Evolutionary conservation across 1,140 invertebrate species (phyloP).

Genomic region (Sipha flava): DNA sequence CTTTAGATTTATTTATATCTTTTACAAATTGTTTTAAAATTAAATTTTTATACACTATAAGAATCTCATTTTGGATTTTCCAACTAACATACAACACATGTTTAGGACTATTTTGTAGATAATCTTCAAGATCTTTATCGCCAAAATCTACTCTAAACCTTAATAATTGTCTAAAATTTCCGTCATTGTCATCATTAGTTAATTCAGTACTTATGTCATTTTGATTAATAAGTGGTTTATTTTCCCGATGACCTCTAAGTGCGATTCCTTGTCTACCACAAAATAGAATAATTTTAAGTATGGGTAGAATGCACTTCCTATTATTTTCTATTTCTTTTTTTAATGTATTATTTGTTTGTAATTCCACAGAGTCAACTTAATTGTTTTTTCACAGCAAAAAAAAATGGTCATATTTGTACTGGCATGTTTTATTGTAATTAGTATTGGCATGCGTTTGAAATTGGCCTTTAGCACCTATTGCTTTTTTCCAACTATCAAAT

Average conservation of each 20-base stretch:
- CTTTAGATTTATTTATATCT: slow-evolving; percentile 28
- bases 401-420: not conserved
- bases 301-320: slow-evolving; percentile 2
- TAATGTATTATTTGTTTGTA: not conserved
- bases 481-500: not conserved
- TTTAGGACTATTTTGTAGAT: slow-evolving; percentile 35
- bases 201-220: slow-evolving; percentile 27
- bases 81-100: slow-evolving; percentile 32
- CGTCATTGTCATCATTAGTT: slow-evolving; percentile 33
- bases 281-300: slow-evolving; percentile 35
- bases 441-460: not conserved
- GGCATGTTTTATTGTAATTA: not conserved
- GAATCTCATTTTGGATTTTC: slow-evolving; percentile 34
- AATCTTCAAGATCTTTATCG: slow-evolving; percentile 37
- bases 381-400: not conserved
- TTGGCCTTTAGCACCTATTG: not conserved
- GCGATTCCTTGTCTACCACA: slow-evolving; percentile 34
- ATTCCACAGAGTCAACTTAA: not conserved
- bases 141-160: slow-evolving; percentile 35
- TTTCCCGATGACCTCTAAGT: slow-evolving; percentile 32
- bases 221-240: slow-evolving; percentile 29
- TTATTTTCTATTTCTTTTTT: not conserved
- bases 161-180: slow-evolving; percentile 38
- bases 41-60: slow-evolving; percentile 29
- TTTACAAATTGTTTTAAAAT: slow-evolving; percentile 29